phyloP scores from a whole-genome alignment of 2,888 invertebrate species.

The Megastigmus dorsalis region DNA sequence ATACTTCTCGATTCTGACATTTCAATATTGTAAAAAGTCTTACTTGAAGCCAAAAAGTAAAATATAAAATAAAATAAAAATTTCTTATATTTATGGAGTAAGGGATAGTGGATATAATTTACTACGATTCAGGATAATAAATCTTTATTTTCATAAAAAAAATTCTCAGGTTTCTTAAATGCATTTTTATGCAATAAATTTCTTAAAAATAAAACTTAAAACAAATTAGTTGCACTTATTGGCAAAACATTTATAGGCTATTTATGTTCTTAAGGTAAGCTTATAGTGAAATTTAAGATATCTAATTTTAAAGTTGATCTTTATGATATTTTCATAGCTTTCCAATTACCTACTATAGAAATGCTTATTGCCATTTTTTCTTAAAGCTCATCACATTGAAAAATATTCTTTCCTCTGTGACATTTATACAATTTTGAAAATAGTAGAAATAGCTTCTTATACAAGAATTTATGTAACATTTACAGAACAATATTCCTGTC shows the following conservation, averaged over 20 bases:
- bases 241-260: conserved; percentile 13
- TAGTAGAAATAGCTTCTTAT: conserved; percentile 6
- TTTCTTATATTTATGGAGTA: conserved; percentile 12
- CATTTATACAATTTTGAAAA: conserved; percentile 30
- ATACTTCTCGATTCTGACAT: background rate
- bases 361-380: conserved; percentile 30
- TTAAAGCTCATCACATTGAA: conserved; percentile 22
- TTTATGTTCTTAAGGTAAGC: conserved; percentile 37
- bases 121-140: conserved; percentile 29
- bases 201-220: conserved; percentile 41
- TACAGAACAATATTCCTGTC: conserved; percentile 6
- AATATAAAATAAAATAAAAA: conserved; percentile 2
- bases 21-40: too few relatives aligned
- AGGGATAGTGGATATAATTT: conserved; percentile 18
- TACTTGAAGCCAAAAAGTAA: too few relatives aligned
- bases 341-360: conserved; percentile 23
- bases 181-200: conserved; percentile 30
- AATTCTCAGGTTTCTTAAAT: conserved; percentile 36
- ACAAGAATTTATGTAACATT: conserved; percentile 18
- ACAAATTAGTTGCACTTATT: conserved; percentile 16
- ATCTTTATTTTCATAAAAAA: conserved; percentile 43
- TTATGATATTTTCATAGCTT: conserved; percentile 20
- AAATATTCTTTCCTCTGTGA: conserved; percentile 21
- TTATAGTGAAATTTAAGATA: conserved; percentile 29
- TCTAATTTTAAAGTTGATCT: conserved; percentile 7